These are phyloP conservation scores for Coecobrya sp. DNA, from an alignment of 2,888 invertebrate genomes.

Conservation along the genomic window DNA sequence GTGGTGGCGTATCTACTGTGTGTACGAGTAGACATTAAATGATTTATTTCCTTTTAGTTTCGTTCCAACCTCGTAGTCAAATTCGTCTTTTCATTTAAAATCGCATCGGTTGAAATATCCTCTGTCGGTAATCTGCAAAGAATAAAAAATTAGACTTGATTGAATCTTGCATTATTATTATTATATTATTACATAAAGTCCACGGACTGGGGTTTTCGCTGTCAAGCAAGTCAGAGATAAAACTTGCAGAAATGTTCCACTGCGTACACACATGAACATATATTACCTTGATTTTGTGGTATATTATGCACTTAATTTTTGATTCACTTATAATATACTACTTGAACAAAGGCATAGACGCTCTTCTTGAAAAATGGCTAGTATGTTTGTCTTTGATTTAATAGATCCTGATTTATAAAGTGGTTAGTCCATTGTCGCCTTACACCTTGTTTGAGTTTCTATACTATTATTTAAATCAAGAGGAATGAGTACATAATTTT, in stretches of 20 bases:
- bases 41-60: constrained; percentile 64
- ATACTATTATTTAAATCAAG: neutral
- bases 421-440: neutral
- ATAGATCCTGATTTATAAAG: constrained; percentile 36
- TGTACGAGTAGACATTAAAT: neutral
- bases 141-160: constrained; percentile 49
- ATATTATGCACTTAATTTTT: constrained; percentile 31
- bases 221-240: constrained; percentile 72
- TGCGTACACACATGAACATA: neutral
- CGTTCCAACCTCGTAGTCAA: constrained; percentile 20
- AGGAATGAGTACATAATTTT: neutral
- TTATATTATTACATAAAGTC: constrained; percentile 28
- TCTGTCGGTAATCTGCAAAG: constrained; percentile 58
- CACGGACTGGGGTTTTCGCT: constrained; percentile 16
- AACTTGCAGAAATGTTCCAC: neutral
- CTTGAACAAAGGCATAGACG: constrained; percentile 10
- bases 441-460: neutral
- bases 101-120: neutral
- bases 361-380: constrained; percentile 62
- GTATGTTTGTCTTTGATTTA: constrained; percentile 35
- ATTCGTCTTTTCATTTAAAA: neutral
- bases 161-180: constrained; percentile 35
- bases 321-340: neutral
- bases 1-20: neutral
- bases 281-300: constrained; percentile 19